phyloP scores from a whole-genome alignment of 2,113 vertebrate genomes.

The Fulmarus glacialis region DNA sequence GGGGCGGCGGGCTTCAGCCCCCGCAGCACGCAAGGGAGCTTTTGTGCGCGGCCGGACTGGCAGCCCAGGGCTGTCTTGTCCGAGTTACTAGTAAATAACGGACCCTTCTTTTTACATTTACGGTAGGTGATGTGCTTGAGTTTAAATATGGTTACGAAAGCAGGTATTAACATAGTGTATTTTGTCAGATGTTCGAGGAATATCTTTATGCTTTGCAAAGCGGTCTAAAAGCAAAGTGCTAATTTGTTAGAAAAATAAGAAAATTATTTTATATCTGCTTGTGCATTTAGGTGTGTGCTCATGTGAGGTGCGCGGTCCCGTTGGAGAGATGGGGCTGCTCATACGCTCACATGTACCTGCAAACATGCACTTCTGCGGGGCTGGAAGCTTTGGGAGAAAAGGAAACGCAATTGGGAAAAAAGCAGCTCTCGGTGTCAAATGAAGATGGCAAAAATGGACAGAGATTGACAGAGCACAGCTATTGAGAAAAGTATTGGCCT shows the following conservation, averaged over 20 bases:
- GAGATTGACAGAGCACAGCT: not conserved
- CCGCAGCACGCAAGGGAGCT: not conserved
- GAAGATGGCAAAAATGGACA: not conserved
- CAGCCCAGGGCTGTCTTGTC: rapidly evolving
- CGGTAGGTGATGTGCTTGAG: rapidly evolving
- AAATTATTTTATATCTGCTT: not conserved
- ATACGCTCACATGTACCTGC: rapidly evolving
- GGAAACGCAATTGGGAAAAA: rapidly evolving
- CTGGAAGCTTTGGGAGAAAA: not conserved
- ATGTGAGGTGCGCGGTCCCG: rapidly evolving
- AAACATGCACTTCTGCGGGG: rapidly evolving
- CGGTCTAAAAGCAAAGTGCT: not conserved
- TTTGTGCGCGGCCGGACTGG: not conserved
- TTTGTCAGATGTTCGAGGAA: not conserved
- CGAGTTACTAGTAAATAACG: rapidly evolving
- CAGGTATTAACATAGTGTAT: rapidly evolving
- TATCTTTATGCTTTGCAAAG: not conserved
- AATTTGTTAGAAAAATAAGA: not conserved
- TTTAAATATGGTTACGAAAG: rapidly evolving
- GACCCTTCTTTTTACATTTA: rapidly evolving
- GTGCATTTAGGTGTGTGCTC: rapidly evolving
- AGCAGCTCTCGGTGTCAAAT: not conserved
- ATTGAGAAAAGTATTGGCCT: not conserved
- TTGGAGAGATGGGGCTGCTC: not conserved
- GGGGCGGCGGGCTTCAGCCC: not conserved